Percentiles rank a stretch among this genome's conserved stretches.
Conservation (phyloP, 2,797 vertebrate genomes). For the Gila robusta region DNA sequence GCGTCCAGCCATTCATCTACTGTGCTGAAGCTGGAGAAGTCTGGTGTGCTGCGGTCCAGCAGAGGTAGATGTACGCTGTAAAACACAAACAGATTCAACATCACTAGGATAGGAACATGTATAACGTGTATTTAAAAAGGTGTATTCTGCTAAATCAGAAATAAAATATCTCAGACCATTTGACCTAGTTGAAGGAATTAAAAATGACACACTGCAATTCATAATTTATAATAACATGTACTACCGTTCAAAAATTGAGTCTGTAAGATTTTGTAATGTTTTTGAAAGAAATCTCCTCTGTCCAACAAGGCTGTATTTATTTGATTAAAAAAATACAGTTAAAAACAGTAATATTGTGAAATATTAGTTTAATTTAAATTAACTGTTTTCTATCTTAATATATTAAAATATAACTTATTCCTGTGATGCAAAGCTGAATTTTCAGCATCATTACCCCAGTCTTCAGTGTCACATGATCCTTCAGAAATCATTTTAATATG, state of each 20-base stretch:
- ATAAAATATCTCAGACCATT: not conserved
- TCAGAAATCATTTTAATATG: not conserved
- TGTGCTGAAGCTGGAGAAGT: slow-evolving; percentile 93
- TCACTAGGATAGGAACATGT: not conserved
- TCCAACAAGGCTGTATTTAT: not conserved
- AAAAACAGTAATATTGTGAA: not conserved
- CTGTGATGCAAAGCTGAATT: no score
- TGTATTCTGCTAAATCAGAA: not conserved
- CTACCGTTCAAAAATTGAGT: not conserved
- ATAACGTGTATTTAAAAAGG: not conserved
- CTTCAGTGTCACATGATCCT: not conserved
- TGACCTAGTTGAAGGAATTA: not conserved
- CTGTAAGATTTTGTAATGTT: not conserved
- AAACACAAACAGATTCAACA: slow-evolving; percentile 41
- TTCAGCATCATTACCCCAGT: no score
- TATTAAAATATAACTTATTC: no score
- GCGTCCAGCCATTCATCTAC: slow-evolving; percentile 97
- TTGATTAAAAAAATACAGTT: not conserved
- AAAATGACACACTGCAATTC: not conserved
- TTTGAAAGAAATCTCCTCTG: not conserved
- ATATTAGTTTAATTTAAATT: not conserved
- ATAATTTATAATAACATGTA: not conserved
- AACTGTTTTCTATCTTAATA: no score
- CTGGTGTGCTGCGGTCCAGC: slow-evolving; percentile 93
- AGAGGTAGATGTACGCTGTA: slow-evolving; percentile 91